phyloP scores from a whole-genome alignment of 2,113 vertebrate species.

The Chiloscyllium plagiosum region DNA sequence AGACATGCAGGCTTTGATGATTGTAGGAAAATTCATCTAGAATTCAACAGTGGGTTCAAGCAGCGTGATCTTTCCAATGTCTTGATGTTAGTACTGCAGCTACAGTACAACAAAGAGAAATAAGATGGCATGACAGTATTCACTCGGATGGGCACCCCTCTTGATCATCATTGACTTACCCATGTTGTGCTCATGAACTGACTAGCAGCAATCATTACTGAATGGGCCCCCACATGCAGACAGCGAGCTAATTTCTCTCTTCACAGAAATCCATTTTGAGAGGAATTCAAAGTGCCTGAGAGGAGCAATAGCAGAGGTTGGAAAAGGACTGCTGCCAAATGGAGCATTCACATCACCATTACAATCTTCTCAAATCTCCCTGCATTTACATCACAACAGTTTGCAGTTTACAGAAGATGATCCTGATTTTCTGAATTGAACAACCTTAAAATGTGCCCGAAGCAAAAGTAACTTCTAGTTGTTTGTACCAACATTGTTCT shows the following conservation, averaged over 20 bases:
- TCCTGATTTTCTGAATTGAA: not conserved
- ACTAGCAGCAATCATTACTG: not conserved
- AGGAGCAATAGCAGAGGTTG: not conserved
- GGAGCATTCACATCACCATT: not conserved
- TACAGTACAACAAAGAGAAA: not conserved
- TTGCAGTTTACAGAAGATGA: not conserved
- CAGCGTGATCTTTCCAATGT: not conserved
- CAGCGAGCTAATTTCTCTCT: not conserved
- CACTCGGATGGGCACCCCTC: not conserved
- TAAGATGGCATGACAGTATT: not conserved
- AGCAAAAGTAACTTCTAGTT: not conserved
- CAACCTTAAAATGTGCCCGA: not conserved
- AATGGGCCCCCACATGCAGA: not conserved
- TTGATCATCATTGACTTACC: not conserved
- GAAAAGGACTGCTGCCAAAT: not conserved
- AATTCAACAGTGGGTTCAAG: not conserved
- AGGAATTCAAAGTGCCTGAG: not conserved
- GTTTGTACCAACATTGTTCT: not conserved
- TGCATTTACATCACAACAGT: not conserved
- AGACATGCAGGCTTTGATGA: no score
- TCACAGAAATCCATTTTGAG: not conserved
- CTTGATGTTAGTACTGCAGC: not conserved
- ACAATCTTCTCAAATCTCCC: not conserved
- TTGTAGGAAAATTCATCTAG: not conserved
- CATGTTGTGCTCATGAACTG: not conserved